Evolutionary conservation across 2,888 invertebrate genomes (phyloP).

Genomic region (Drosophila paramelanica): DNA sequence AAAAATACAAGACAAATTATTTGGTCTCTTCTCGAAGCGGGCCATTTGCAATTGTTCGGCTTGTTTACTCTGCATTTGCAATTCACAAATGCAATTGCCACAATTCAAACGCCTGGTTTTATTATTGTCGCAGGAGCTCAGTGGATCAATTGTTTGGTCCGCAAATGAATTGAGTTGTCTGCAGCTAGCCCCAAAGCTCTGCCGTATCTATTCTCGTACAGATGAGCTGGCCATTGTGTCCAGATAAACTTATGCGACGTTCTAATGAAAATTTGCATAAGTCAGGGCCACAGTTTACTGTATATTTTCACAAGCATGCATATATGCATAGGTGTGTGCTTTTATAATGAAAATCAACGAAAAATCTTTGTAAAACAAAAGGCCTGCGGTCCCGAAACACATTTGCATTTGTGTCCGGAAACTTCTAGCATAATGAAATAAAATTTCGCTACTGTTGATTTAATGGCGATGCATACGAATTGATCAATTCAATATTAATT

Average conservation of each 20-base stretch:
- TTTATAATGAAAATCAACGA: constrained; percentile 7
- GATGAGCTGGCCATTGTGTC: constrained; percentile 45
- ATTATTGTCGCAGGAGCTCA: constrained; percentile 12
- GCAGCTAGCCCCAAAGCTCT: constrained; percentile 8
- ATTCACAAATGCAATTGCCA: constrained; percentile 30
- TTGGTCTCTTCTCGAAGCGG: too few relatives aligned
- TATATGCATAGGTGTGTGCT: neutral
- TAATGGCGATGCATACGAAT: constrained; percentile 45
- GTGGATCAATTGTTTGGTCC: constrained; percentile 35
- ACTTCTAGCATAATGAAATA: constrained; percentile 21
- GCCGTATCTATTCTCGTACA: constrained; percentile 28
- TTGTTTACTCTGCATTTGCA: neutral
- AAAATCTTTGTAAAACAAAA: constrained; percentile 29
- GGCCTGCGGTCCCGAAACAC: constrained; percentile 4
- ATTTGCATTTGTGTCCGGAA: constrained; percentile 37
- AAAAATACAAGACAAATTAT: too few relatives aligned
- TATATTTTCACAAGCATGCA: neutral
- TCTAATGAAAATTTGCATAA: constrained; percentile 53
- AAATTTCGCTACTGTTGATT: constrained; percentile 25
- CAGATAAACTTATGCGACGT: constrained; percentile 24
- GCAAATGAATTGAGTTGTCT: constrained; percentile 49
- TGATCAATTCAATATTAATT: constrained; percentile 49
- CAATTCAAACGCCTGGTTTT: constrained; percentile 28
- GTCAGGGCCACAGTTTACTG: constrained; percentile 25
- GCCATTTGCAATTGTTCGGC: constrained; percentile 5